These are phyloP conservation scores for Halcyon smyrnensis DNA, from an alignment of 2,797 vertebrate species.

Conservation along the genomic window DNA sequence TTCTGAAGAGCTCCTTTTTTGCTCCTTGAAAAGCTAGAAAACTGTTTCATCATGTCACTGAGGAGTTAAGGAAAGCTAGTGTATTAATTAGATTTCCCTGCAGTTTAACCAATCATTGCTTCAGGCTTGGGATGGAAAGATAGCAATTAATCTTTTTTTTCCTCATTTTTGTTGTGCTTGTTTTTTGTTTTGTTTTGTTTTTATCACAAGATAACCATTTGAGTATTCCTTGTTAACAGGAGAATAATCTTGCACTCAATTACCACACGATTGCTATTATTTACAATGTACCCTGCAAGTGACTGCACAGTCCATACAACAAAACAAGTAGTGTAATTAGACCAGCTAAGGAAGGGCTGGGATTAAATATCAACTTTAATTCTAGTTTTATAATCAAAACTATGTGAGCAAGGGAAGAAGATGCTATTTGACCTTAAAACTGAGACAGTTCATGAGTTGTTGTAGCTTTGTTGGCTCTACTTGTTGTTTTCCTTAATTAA, in stretches of 20 bases:
- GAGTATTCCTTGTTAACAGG: neutral
- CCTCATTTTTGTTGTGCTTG: neutral
- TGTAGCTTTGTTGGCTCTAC: neutral
- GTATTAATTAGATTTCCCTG: slow-evolving; percentile 68
- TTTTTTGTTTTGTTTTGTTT: neutral
- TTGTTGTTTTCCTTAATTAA: neutral
- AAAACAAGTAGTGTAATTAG: neutral
- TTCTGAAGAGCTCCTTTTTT: neutral
- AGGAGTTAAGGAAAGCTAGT: slow-evolving; percentile 37
- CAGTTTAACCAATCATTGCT: slow-evolving; percentile 60
- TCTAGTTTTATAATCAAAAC: neutral
- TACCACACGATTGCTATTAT: neutral
- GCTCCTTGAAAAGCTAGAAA: slow-evolving; percentile 4
- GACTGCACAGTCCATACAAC: neutral
- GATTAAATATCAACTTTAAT: neutral
- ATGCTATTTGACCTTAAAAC: neutral
- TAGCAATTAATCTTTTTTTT: slow-evolving; percentile 45
- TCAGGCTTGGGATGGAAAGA: slow-evolving; percentile 19
- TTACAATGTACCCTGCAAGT: neutral
- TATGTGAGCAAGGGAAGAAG: neutral
- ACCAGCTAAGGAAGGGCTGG: neutral
- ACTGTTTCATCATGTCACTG: neutral
- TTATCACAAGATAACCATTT: neutral
- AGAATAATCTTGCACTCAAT: neutral
- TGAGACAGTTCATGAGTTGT: neutral